Conservation (phyloP, 1,140 invertebrate genomes). For the Bombus sibiricus region DNA sequence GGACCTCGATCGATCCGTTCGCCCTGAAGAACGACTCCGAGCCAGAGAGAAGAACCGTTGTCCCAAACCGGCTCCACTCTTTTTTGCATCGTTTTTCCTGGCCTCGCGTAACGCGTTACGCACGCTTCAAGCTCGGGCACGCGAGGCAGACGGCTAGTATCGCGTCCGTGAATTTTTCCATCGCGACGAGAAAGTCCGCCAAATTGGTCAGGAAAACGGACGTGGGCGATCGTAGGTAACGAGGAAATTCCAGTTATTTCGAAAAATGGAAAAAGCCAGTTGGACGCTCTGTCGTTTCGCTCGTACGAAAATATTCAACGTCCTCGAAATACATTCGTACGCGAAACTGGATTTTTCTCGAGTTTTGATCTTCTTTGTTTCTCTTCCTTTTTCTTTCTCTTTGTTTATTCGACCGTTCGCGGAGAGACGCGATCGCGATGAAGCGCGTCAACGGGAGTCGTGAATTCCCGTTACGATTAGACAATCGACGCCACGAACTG, state of each 20-base stretch:
- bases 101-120: neutral
- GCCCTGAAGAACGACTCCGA: conserved; percentile 3
- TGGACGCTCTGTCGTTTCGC: neutral
- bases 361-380: neutral
- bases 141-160: neutral
- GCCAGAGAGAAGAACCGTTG: conserved; percentile 22
- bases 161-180: neutral
- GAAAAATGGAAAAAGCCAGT: neutral
- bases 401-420: no score
- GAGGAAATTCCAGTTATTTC: neutral
- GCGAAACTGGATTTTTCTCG: neutral
- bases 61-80: conserved; percentile 13
- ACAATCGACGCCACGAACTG: no score
- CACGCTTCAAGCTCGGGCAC: neutral
- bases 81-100: neutral
- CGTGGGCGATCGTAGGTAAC: neutral
- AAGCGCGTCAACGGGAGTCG: no score
- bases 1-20: conserved; percentile 49
- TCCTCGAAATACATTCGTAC: neutral
- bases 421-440: no score
- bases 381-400: no score
- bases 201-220: neutral
- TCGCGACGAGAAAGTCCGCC: neutral
- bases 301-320: neutral
- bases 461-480: no score